These are phyloP conservation scores for Hydra vulgaris DNA, from an alignment of 30 jellyfish, hydroid and myxozoan species.

Conservation along the genomic window DNA sequence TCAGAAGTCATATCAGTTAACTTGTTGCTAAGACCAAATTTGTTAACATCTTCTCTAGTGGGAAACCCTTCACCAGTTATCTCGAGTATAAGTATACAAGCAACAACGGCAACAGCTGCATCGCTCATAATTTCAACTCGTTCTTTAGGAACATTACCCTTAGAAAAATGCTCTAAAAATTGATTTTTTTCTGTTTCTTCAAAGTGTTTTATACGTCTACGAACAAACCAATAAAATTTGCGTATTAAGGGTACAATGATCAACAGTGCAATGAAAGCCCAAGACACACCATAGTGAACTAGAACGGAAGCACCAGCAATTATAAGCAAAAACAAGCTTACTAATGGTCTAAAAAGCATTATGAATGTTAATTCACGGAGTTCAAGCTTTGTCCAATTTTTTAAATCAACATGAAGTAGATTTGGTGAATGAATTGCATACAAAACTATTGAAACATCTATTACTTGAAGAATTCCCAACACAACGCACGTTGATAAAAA, in stretches of 20 bases:
- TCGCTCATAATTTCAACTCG: constrained; percentile 29
- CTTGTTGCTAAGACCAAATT: neutral
- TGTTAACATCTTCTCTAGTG: neutral
- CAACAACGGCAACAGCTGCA: constrained; percentile 35
- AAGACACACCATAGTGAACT: constrained; percentile 9
- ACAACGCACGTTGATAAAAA: constrained; percentile 1
- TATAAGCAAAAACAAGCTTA: neutral
- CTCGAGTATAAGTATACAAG: constrained; percentile 22
- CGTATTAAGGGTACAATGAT: constrained; percentile 7
- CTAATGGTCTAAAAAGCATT: neutral
- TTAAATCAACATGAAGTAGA: constrained; percentile 14
- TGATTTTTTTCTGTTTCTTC: constrained; percentile 5
- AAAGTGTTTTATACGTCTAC: neutral
- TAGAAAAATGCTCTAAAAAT: constrained; percentile 4
- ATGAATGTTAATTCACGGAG: neutral
- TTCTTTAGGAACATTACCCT: constrained; percentile 28
- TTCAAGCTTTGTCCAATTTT: constrained; percentile 12
- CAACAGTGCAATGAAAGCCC: constrained; percentile 22
- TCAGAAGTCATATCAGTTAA: constrained; percentile 6
- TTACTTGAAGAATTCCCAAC: constrained; percentile 7
- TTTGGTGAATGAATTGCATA: constrained; percentile 24
- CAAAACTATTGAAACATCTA: neutral
- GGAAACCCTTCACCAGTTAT: constrained; percentile 28
- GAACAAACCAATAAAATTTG: constrained; percentile 6
- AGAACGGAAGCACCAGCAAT: constrained; percentile 9